Percentiles rank a stretch among this genome's conserved stretches.
These are phyloP conservation scores for Sapayoa aenigma DNA, from an alignment of 2,113 vertebrate species.

Conservation along the genomic window DNA sequence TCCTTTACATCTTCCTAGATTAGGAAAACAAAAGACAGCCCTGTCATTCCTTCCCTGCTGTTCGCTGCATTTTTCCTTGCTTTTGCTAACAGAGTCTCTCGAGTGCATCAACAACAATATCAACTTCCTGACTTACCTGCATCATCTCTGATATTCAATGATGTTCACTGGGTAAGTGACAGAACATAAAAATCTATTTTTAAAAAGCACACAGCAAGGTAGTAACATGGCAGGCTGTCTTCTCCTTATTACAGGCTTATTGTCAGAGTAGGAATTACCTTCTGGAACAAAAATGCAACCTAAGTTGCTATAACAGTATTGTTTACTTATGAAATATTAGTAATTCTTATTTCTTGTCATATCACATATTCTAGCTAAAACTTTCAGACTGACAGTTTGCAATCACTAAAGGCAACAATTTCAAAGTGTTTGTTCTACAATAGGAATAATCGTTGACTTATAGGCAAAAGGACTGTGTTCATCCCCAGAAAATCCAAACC, in stretches of 20 bases:
- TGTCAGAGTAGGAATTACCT: background rate
- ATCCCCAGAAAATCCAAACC: background rate
- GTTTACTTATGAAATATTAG: background rate
- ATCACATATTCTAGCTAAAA: background rate
- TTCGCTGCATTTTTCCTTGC: conserved; percentile 49
- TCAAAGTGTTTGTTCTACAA: background rate
- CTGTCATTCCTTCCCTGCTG: conserved; percentile 3
- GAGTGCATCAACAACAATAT: conserved; percentile 34
- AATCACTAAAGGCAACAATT: background rate
- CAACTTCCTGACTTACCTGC: conserved; percentile 77
- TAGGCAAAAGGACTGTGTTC: background rate
- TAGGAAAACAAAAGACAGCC: background rate
- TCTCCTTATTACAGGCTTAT: background rate
- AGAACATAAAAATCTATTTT: conserved; percentile 42
- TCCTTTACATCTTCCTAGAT: background rate
- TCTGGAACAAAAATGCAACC: background rate
- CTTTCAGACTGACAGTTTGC: background rate
- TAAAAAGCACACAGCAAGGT: background rate
- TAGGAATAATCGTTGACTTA: background rate
- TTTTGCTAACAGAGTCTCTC: conserved; percentile 60
- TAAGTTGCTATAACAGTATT: background rate
- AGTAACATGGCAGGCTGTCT: background rate
- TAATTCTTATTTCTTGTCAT: background rate
- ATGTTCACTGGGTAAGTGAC: conserved; percentile 74
- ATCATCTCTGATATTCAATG: conserved; percentile 75